Evolutionary conservation across 2,797 vertebrate species (phyloP).

Genomic region (Serranus cabrilla): DNA sequence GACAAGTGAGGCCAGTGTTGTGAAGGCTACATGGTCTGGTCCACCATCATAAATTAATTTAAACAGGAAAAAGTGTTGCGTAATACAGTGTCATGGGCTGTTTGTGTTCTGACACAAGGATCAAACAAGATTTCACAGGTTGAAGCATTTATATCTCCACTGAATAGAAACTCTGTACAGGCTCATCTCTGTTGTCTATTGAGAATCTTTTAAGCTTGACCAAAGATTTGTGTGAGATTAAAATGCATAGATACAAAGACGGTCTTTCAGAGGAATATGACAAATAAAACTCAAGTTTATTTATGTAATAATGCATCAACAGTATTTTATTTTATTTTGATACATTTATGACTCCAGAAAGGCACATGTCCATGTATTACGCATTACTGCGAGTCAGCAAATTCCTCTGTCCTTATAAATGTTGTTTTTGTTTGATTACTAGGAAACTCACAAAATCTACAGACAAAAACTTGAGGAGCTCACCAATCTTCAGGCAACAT

Average conservation of each 20-base stretch:
- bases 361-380: not conserved
- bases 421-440: constrained; percentile 27
- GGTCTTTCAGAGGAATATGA: not conserved
- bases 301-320: not conserved
- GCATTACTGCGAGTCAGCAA: not conserved
- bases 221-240: not conserved
- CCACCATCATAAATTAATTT: not conserved
- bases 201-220: not conserved
- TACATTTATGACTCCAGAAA: not conserved
- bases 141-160: not conserved
- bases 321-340: not conserved
- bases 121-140: constrained; percentile 20
- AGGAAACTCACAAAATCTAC: constrained; percentile 98
- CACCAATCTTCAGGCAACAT: constrained; percentile 89
- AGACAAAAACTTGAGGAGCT: constrained; percentile 96
- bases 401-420: not conserved
- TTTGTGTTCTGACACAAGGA: constrained; percentile 7
- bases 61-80: constrained; percentile 1
- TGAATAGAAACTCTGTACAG: constrained; percentile 4
- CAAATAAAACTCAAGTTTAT: not conserved
- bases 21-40: constrained; percentile 1
- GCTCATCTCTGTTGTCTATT: not conserved
- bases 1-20: not conserved
- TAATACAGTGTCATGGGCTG: not conserved
- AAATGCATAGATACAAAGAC: not conserved